A percentile compares a stretch with the other conserved stretches of the same genome.
Conservation (phyloP, 1,140 invertebrate genomes). For the Sogatella furcifera region DNA sequence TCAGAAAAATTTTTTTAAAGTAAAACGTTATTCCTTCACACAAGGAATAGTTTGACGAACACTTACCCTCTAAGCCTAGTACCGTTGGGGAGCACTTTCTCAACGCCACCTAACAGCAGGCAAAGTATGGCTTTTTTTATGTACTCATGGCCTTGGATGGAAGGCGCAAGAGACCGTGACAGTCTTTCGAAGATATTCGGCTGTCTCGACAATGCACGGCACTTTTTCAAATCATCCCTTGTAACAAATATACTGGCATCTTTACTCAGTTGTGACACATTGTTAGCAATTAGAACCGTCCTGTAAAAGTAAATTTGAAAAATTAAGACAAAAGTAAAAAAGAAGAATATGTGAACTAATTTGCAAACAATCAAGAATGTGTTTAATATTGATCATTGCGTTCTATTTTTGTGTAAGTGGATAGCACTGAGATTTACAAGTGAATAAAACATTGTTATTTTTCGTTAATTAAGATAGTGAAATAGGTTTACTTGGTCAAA, state of each 20-base stretch:
- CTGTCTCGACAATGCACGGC: conserved; percentile 74
- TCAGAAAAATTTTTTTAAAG: no score
- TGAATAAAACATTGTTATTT: no score
- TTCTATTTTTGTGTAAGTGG: no score
- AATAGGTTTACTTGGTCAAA: no score
- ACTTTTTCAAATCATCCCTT: conserved; percentile 78
- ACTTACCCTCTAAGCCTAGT: conserved; percentile 83
- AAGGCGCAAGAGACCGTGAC: conserved; percentile 88
- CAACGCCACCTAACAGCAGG: conserved; percentile 87
- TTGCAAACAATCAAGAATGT: no score
- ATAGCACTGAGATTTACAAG: no score
- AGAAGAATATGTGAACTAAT: no score
- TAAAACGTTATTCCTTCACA: no score
- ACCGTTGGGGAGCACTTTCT: conserved; percentile 92
- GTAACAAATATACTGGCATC: conserved; percentile 75
- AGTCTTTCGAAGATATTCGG: conserved; percentile 85
- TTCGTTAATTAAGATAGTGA: no score
- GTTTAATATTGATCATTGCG: no score
- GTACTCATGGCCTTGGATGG: conserved; percentile 94
- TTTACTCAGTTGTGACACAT: conserved; percentile 82
- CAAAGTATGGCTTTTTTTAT: conserved; percentile 97
- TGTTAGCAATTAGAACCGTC: conserved; percentile 89
- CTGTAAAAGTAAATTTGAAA: conserved; percentile 38
- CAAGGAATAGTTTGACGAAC: neutral
- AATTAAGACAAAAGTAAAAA: no score